A percentile compares a stretch with the other conserved stretches of the same genome.
phyloP scores from a whole-genome alignment of 2,888 invertebrate species.

The Cacoxenus indagator region DNA sequence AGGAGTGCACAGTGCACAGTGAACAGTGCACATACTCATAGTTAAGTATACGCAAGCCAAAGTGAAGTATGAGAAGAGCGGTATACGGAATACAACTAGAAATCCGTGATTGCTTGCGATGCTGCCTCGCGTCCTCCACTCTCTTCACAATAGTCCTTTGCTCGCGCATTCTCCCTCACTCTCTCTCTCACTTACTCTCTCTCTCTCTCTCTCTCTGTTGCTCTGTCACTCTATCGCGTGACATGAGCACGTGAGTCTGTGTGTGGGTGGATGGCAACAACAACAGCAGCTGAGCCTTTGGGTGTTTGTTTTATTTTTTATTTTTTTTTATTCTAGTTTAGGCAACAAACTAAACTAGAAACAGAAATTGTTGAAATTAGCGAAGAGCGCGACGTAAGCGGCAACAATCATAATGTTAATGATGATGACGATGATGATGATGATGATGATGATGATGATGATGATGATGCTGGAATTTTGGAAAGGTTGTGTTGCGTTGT shows the following conservation, averaged over 20 bases:
- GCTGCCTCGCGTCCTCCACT: no score
- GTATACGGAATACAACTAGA: no score
- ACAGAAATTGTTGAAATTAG: not conserved
- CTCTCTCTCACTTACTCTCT: not conserved
- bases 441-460: not conserved
- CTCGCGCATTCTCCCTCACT: not conserved
- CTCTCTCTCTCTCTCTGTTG: no score
- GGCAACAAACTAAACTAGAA: not conserved
- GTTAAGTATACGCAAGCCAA: no score
- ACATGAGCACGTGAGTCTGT: constrained; percentile 11
- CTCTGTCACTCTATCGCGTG: not conserved
- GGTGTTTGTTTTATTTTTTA: no score
- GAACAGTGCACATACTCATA: no score
- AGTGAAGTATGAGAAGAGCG: no score
- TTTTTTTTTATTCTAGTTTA: no score
- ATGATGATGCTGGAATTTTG: not conserved
- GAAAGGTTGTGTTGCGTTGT: not conserved
- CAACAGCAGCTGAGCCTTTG: constrained; percentile 25
- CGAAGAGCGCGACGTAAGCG: not conserved
- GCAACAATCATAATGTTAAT: not conserved
- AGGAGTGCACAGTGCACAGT: no score
- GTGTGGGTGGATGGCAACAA: constrained; percentile 15
- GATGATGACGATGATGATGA: not conserved
- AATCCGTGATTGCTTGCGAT: no score
- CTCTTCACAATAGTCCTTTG: no score